A percentile compares a stretch with the other conserved stretches of the same genome.
Conservation (phyloP, 2,797 vertebrate genomes). For the Cephalopachus bancanus region DNA sequence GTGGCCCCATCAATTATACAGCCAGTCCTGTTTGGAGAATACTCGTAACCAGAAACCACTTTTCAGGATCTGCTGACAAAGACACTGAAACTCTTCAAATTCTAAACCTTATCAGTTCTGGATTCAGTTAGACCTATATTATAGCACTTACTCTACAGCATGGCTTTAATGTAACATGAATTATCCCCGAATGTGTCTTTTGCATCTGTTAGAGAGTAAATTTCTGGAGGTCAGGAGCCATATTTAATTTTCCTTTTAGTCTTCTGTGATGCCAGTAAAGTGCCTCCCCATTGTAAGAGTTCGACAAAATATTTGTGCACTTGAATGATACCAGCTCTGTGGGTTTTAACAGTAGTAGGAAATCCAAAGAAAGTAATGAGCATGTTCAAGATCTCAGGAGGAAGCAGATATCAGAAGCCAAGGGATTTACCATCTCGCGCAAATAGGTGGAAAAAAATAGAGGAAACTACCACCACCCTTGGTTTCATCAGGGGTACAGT, state of each 20-base stretch:
- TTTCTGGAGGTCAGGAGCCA: constrained; percentile 50
- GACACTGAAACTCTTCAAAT: constrained; percentile 37
- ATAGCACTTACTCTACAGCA: constrained; percentile 35
- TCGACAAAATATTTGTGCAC: constrained; percentile 51
- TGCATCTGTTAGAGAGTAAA: constrained; percentile 56
- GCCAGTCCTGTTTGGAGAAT: constrained; percentile 31
- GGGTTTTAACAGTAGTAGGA: constrained; percentile 43
- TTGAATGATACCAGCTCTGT: constrained; percentile 29
- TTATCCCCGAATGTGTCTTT: constrained; percentile 34
- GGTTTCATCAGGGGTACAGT: not conserved
- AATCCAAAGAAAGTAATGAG: not conserved
- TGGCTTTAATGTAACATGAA: constrained; percentile 49
- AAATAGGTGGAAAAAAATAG: constrained; percentile 30
- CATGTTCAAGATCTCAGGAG: not conserved
- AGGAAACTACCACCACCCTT: not conserved
- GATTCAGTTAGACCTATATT: constrained; percentile 47
- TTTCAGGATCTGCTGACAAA: constrained; percentile 48
- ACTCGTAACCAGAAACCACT: constrained; percentile 39
- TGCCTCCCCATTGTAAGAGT: not conserved
- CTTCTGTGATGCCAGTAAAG: constrained; percentile 37
- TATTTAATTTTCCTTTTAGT: constrained; percentile 59
- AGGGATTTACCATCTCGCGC: constrained; percentile 28
- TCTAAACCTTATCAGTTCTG: constrained; percentile 23
- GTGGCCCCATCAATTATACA: constrained; percentile 13
- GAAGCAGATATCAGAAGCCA: constrained; percentile 20